Evolutionary conservation across 2,797 vertebrate genomes (phyloP).

Genomic region (Percopsis omiscomaycus): DNA sequence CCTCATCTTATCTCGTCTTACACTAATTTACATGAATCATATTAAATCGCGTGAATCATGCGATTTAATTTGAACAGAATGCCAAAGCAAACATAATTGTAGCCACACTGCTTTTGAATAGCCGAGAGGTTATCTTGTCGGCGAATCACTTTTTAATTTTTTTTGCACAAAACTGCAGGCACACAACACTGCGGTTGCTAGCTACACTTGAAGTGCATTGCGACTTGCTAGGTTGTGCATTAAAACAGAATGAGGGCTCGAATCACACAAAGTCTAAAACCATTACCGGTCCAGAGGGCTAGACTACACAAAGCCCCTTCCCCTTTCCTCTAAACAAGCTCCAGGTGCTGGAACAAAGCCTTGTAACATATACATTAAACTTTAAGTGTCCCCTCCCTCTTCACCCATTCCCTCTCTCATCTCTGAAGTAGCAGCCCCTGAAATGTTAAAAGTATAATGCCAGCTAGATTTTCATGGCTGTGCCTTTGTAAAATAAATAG

Average conservation of each 20-base stretch:
- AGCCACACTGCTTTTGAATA: slow-evolving; percentile 51
- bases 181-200: slow-evolving; percentile 14
- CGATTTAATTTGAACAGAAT: too few species aligned
- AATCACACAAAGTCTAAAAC: slow-evolving; percentile 79
- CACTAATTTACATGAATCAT: too few species aligned
- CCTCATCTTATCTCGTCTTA: too few species aligned
- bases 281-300: slow-evolving; percentile 84
- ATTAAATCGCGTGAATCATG: too few species aligned
- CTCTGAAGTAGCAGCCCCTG: slow-evolving; percentile 65
- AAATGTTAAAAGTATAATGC: slow-evolving; percentile 85
- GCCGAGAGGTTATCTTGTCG: slow-evolving; percentile 30
- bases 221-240: slow-evolving; percentile 76
- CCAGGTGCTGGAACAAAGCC: slow-evolving; percentile 84
- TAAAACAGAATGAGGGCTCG: slow-evolving; percentile 73
- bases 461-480: slow-evolving; percentile 86
- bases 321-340: slow-evolving; percentile 85
- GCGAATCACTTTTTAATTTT: slow-evolving; percentile 23
- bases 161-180: slow-evolving; percentile 32
- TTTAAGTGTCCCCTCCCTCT: slow-evolving; percentile 80
- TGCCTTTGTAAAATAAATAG: slow-evolving; percentile 83
- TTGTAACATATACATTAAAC: slow-evolving; percentile 90
- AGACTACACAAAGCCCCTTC: slow-evolving; percentile 74
- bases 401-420: slow-evolving; percentile 47
- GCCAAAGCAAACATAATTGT: background rate
- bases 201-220: slow-evolving; percentile 48